Evolutionary conservation across 2,113 vertebrate genomes (phyloP).

Genomic region (Brevimyrus niger): DNA sequence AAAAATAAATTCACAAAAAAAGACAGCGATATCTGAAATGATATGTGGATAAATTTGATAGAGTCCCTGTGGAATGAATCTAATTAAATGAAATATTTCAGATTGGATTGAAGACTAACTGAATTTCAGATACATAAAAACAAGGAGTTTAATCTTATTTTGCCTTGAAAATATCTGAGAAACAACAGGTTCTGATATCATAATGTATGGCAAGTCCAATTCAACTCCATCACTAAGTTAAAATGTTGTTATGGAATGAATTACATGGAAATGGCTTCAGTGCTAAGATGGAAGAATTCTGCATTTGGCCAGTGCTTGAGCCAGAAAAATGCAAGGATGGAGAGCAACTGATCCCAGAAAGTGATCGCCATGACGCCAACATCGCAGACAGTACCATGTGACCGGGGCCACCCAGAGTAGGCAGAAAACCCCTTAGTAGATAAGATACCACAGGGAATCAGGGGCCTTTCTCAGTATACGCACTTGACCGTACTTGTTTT

Average conservation of each 20-base stretch:
- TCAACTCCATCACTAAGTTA: slow-evolving; percentile 47
- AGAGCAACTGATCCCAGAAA: background rate
- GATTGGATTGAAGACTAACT: slow-evolving; percentile 54
- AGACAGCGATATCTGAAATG: slow-evolving; percentile 37
- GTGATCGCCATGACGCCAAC: background rate
- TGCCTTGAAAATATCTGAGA: slow-evolving; percentile 36
- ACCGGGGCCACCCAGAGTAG: background rate
- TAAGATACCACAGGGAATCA: background rate
- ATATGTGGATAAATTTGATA: slow-evolving; percentile 34
- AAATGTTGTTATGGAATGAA: slow-evolving; percentile 25
- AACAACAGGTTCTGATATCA: slow-evolving; percentile 32
- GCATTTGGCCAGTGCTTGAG: background rate
- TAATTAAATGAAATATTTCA: slow-evolving; percentile 40
- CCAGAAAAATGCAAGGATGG: background rate
- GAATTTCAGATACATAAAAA: slow-evolving; percentile 41
- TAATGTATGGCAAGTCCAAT: slow-evolving; percentile 34
- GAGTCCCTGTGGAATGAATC: slow-evolving; percentile 34
- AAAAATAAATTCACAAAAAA: slow-evolving; percentile 21
- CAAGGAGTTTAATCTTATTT: slow-evolving; percentile 40
- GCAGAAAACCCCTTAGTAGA: background rate
- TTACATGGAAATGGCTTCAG: background rate
- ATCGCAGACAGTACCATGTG: background rate
- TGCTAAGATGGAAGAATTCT: background rate
- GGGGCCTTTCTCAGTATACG: background rate
- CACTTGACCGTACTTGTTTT: background rate